phyloP scores from a whole-genome alignment of 1,140 invertebrate species.

The Kradibia gibbosae region DNA sequence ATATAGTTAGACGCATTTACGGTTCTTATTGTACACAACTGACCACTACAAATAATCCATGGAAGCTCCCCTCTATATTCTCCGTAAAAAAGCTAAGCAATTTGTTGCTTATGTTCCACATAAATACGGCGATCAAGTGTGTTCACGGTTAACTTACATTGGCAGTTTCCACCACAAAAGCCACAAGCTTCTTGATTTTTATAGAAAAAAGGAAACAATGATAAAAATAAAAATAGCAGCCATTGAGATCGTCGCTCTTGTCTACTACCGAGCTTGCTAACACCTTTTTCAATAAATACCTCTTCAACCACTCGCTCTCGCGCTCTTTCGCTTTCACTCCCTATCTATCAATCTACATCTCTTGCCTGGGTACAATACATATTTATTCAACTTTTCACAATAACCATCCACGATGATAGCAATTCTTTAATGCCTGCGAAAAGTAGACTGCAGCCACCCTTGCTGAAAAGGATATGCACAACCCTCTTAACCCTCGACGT shows the following conservation, averaged over 20 bases:
- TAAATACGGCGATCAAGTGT: not conserved
- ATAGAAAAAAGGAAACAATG: not conserved
- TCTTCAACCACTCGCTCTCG: too few species aligned
- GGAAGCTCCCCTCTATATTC: too few species aligned
- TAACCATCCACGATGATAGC: not conserved
- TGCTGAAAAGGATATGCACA: not conserved
- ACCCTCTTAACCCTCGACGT: not conserved
- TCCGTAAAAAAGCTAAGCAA: too few species aligned
- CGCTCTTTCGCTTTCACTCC: too few species aligned
- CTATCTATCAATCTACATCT: too few species aligned
- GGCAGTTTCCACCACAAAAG: not conserved
- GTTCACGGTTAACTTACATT: not conserved
- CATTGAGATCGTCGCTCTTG: conserved; percentile 3
- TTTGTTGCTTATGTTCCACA: too few species aligned
- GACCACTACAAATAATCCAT: too few species aligned
- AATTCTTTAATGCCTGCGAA: conserved; percentile 4
- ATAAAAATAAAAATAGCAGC: conserved; percentile 5
- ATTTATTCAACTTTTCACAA: conserved; percentile 1
- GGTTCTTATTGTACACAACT: too few species aligned
- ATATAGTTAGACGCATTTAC: too few species aligned
- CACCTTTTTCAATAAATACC: not conserved
- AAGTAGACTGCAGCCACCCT: not conserved
- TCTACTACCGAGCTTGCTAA: not conserved
- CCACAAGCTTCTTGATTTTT: not conserved
- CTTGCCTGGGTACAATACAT: not conserved